Base-by-base conservation (phyloP, 2,797 vertebrate species). In the Coregonus sp. region DNA sequence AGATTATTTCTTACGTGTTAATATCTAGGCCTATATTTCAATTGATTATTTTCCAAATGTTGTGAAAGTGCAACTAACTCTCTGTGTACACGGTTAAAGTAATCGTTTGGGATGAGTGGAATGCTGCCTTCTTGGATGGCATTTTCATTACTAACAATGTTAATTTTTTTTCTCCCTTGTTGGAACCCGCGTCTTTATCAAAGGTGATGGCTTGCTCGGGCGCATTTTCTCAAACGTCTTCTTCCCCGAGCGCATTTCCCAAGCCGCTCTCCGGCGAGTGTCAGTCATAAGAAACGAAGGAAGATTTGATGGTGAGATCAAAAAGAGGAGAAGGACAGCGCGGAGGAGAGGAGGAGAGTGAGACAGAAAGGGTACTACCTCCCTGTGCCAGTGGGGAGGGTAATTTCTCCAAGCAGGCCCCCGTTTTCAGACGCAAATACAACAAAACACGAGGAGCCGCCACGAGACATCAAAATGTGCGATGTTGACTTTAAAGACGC, bases 241-340 rank as follows among this genome's bases (percentile, higher is more conserved):
- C 88, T 90, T 87, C 89, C 89, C 31, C 85, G 88, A 88, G 82
- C 75, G 78, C 82, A 81, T 90, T 90, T 92, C 86, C 90, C 90
- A 84, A 79, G 90, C 78, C 75, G 85, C 90, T 93, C 91, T 89
- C 79, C 81, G 88, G 87, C 84, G 90, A 89, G 89, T 85, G 89
- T 91, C 91, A 91, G 88, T 92, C 90, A 89, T 76, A 83, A 90
- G n/a, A 76, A 91, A 89, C 79, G 73, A 59, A 82, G 86, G 80
- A 81, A 86, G 89, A 92, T 90, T 88, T 93, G 91, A 94, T 89
- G 89, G 87, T 4, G 73, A 94, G 93, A 95, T 95, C 92, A 95
- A 95, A 94, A 90, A 86, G 87, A 86, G 75, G 85, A 73, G 77
- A 87, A 89, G 88, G 89, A 89, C 82, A 85, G 81, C 35, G 25